phyloP scores from a whole-genome alignment of 2,888 invertebrate genomes.

The Drosophila birchii region DNA sequence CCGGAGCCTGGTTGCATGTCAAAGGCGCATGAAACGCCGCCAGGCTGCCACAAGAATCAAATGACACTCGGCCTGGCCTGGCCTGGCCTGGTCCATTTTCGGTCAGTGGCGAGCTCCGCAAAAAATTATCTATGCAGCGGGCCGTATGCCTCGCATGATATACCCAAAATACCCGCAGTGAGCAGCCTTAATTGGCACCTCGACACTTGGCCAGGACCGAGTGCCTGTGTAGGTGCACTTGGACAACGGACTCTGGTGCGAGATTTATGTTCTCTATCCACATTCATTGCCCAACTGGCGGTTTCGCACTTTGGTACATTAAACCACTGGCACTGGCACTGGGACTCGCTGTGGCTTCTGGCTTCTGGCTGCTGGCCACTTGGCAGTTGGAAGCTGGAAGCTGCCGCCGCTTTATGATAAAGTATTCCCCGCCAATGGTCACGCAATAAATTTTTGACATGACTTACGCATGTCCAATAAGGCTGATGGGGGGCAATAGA shows the following conservation, averaged over 20 bases:
- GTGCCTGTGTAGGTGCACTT: slow-evolving; percentile 48
- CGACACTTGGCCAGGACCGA: slow-evolving; percentile 55
- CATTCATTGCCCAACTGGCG: slow-evolving; percentile 56
- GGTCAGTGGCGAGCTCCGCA: slow-evolving; percentile 12
- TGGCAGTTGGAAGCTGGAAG: slow-evolving; percentile 18
- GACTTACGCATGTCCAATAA: slow-evolving; percentile 67
- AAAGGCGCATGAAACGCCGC: slow-evolving; percentile 73
- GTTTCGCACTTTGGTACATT: slow-evolving; percentile 69
- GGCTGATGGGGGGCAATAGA: slow-evolving; percentile 28
- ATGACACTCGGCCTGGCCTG: slow-evolving; percentile 49
- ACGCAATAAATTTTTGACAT: slow-evolving; percentile 65
- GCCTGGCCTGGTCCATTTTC: slow-evolving; percentile 40
- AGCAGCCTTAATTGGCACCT: slow-evolving; percentile 72
- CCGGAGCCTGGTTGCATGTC: slow-evolving; percentile 62
- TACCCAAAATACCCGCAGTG: slow-evolving; percentile 39
- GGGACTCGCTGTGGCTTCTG: slow-evolving; percentile 3
- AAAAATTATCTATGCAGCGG: slow-evolving; percentile 43
- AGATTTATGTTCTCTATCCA: slow-evolving; percentile 47
- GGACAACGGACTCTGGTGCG: slow-evolving; percentile 27
- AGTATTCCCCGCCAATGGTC: slow-evolving; percentile 46
- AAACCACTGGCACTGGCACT: not conserved
- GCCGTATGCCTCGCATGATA: slow-evolving; percentile 22
- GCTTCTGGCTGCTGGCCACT: slow-evolving; percentile 21
- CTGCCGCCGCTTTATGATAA: slow-evolving; percentile 35
- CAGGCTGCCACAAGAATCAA: slow-evolving; percentile 61